phyloP scores from a whole-genome alignment of 2,888 invertebrate genomes.

The Neoaliturus tenellus region DNA sequence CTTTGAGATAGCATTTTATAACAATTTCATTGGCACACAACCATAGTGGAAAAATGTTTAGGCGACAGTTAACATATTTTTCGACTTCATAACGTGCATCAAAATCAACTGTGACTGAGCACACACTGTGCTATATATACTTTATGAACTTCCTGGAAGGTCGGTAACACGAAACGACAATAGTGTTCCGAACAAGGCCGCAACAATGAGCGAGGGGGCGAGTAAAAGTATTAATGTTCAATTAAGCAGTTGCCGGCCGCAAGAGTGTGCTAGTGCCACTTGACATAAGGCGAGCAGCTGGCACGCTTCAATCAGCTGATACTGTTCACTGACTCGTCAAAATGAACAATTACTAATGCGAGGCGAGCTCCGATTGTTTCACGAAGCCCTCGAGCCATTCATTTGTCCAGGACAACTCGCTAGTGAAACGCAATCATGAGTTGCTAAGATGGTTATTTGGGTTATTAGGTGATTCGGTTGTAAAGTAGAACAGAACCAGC shows the following conservation, averaged over 20 bases:
- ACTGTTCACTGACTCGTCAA: conserved; percentile 33
- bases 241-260: neutral
- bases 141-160: too few species aligned
- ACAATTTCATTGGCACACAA: too few species aligned
- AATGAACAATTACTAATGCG: conserved; percentile 28
- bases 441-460: conserved; percentile 3
- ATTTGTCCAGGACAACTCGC: neutral
- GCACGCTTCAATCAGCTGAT: conserved; percentile 16
- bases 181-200: neutral
- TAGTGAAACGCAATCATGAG: conserved; percentile 12
- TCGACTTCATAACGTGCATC: too few species aligned
- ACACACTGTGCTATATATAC: too few species aligned
- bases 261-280: conserved; percentile 6
- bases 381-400: conserved; percentile 34
- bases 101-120: too few species aligned
- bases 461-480: neutral
- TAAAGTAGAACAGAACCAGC: too few species aligned
- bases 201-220: neutral
- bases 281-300: conserved; percentile 40
- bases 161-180: neutral
- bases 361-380: conserved; percentile 31
- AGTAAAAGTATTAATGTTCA: conserved; percentile 30
- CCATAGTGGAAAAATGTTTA: too few species aligned
- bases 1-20: too few species aligned
- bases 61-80: too few species aligned